Conservation (phyloP, 2,888 invertebrate genomes). For the Thymelicus acteon region DNA sequence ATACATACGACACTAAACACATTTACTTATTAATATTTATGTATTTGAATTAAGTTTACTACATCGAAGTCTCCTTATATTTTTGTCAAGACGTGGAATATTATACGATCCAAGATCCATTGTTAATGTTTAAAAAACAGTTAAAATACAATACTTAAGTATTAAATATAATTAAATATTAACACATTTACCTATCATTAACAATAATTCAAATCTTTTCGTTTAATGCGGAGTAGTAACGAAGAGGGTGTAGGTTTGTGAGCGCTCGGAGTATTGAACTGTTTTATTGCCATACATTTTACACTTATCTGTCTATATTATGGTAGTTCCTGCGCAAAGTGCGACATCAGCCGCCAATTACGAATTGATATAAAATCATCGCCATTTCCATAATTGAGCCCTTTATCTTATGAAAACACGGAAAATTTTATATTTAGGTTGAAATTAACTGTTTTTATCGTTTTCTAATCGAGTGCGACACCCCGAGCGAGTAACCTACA, state of each 20-base stretch:
- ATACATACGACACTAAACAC: slow-evolving; percentile 58
- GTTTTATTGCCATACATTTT: slow-evolving; percentile 21
- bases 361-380: slow-evolving; percentile 65
- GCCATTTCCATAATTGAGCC: slow-evolving; percentile 70
- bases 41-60: slow-evolving; percentile 61
- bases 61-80: slow-evolving; percentile 70
- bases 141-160: slow-evolving; percentile 62
- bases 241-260: slow-evolving; percentile 49
- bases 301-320: background rate
- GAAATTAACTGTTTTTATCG: slow-evolving; percentile 41
- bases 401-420: slow-evolving; percentile 57
- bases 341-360: slow-evolving; percentile 43
- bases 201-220: slow-evolving; percentile 50
- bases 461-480: slow-evolving; percentile 45
- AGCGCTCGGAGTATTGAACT: slow-evolving; percentile 40
- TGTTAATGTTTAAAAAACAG: slow-evolving; percentile 63
- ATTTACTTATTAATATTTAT: slow-evolving; percentile 52
- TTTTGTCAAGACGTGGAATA: slow-evolving; percentile 43
- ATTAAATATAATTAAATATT: slow-evolving; percentile 62
- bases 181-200: slow-evolving; percentile 66
- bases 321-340: background rate
- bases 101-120: slow-evolving; percentile 46
- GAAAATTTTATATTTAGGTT: slow-evolving; percentile 61
- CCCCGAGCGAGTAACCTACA: slow-evolving; percentile 48
- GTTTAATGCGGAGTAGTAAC: slow-evolving; percentile 69